Conservation (phyloP, 2,797 vertebrate genomes). For the Hypotaenidia okinawae region DNA sequence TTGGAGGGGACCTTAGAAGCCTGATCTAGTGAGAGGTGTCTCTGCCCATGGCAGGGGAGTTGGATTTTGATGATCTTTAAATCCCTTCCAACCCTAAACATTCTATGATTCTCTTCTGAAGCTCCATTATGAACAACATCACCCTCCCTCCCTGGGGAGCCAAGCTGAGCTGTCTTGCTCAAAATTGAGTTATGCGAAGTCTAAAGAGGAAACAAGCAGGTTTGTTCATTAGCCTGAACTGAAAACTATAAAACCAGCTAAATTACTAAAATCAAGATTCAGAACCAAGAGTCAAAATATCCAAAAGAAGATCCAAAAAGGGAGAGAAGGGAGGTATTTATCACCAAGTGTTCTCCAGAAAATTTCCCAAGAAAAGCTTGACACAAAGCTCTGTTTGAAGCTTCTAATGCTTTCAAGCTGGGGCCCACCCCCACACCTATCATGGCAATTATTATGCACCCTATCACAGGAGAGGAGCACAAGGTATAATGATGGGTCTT, state of each 20-base stretch:
- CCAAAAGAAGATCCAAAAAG: not conserved
- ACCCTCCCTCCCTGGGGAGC: not conserved
- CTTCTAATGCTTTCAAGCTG: not conserved
- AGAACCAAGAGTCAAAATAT: not conserved
- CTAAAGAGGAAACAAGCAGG: not conserved
- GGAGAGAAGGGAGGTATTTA: not conserved
- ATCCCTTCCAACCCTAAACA: too few relatives aligned
- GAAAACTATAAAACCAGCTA: not conserved
- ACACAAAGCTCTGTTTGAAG: not conserved
- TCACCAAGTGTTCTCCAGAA: not conserved
- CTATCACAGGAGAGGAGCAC: rapidly evolving
- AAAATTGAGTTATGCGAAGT: not conserved
- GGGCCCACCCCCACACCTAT: not conserved
- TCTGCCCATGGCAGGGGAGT: too few relatives aligned
- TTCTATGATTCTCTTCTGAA: not conserved
- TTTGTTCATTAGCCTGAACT: not conserved
- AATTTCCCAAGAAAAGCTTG: not conserved
- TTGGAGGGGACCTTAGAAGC: too few relatives aligned
- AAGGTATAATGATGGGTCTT: not conserved
- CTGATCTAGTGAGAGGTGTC: too few relatives aligned
- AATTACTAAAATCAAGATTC: not conserved
- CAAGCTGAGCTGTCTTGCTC: not conserved
- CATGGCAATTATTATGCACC: rapidly evolving
- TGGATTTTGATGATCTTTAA: too few relatives aligned
- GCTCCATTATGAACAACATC: not conserved